A percentile compares a stretch with the other conserved stretches of the same genome.
Conservation (phyloP, 2,113 vertebrate species). For the Phalacrocorax brasilianus region DNA sequence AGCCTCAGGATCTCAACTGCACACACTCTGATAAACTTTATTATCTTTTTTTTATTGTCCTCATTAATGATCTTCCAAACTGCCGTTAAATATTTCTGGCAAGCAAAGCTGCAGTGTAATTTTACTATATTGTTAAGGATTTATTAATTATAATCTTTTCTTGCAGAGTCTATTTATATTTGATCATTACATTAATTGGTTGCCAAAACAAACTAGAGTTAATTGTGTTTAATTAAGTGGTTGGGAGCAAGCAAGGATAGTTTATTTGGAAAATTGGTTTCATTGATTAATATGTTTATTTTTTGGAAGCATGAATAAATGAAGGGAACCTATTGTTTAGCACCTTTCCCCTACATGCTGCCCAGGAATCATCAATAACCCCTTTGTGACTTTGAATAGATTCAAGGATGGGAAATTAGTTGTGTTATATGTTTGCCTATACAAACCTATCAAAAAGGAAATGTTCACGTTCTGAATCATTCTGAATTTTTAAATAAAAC, state of each 20-base stretch:
- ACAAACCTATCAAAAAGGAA: not conserved
- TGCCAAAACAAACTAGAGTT: slow-evolving; percentile 75
- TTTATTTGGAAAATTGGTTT: slow-evolving; percentile 60
- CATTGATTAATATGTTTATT: slow-evolving; percentile 61
- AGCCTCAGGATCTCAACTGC: not conserved
- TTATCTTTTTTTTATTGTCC: slow-evolving; percentile 21
- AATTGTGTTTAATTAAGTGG: slow-evolving; percentile 76
- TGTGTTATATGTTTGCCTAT: not conserved
- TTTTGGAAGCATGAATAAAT: not conserved
- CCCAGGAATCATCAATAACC: not conserved
- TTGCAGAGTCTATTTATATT: slow-evolving; percentile 69
- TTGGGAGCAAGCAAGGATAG: slow-evolving; percentile 59
- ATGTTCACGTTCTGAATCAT: not conserved
- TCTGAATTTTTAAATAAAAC: not conserved
- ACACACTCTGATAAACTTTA: slow-evolving; percentile 30
- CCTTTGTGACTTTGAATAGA: not conserved
- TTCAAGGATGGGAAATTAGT: not conserved
- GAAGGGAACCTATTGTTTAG: not conserved
- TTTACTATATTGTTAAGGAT: slow-evolving; percentile 63
- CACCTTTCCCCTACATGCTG: not conserved
- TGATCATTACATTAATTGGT: slow-evolving; percentile 70
- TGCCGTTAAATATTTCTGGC: slow-evolving; percentile 57
- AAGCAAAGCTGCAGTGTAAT: slow-evolving; percentile 40
- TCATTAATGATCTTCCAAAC: slow-evolving; percentile 57
- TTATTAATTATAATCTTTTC: slow-evolving; percentile 75